phyloP scores from a whole-genome alignment of 35 echinoderm and acorn worm species.

The Strongylocentrotus purpuratus region DNA sequence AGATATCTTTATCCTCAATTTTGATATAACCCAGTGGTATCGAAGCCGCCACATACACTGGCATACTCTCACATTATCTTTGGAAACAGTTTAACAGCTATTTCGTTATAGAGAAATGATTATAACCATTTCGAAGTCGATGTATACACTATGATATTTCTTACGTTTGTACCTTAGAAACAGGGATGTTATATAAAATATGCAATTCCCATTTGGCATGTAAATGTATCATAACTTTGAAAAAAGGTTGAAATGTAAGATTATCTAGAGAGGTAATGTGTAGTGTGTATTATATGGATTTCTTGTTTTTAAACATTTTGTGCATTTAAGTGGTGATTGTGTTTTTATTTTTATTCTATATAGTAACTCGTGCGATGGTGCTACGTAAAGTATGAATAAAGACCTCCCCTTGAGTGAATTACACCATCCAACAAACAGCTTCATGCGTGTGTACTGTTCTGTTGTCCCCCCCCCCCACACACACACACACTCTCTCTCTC shows the following conservation, averaged over 20 bases:
- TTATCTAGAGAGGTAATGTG: not conserved
- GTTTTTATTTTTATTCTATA: slow-evolving; percentile 15
- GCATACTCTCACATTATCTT: too few species aligned
- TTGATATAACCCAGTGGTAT: too few species aligned
- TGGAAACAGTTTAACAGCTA: too few species aligned
- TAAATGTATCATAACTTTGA: not conserved
- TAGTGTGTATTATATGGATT: not conserved
- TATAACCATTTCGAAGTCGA: too few species aligned
- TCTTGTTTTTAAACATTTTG: not conserved
- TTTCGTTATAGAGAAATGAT: too few species aligned
- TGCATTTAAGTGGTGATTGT: not conserved
- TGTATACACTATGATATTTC: not conserved
- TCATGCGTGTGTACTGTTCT: not conserved
- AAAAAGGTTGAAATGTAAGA: not conserved
- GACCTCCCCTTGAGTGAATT: not conserved
- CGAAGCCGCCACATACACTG: too few species aligned
- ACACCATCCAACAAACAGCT: not conserved
- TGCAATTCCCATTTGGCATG: not conserved
- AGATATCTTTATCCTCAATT: too few species aligned
- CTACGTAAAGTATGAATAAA: not conserved
- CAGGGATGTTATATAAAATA: slow-evolving; percentile 11
- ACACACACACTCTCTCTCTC: too few species aligned
- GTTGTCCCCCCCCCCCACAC: not conserved
- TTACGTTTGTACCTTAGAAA: not conserved
- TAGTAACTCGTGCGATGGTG: not conserved